Evolutionary conservation across 2,113 vertebrate species (phyloP).

Genomic region (Chloropsis hardwickii): DNA sequence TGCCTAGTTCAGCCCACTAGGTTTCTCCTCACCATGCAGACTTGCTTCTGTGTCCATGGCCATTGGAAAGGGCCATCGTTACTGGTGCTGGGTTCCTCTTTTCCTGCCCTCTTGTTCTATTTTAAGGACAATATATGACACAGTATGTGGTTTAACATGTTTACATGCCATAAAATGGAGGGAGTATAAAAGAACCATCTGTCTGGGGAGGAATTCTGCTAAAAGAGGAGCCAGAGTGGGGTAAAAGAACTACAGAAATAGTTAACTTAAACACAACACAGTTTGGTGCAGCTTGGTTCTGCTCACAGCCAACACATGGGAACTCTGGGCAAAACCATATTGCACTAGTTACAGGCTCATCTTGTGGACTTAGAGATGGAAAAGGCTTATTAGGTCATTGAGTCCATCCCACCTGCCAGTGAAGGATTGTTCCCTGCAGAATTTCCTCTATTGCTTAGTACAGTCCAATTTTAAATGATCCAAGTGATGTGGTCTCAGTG

Average conservation of each 20-base stretch:
- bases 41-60: accelerated
- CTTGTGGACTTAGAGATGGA: not conserved
- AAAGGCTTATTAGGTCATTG: slow-evolving; percentile 42
- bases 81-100: not conserved
- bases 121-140: not conserved
- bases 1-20: not conserved
- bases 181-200: not conserved
- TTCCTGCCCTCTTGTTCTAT: not conserved
- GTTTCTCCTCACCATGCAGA: accelerated
- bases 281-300: slow-evolving; percentile 20
- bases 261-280: not conserved
- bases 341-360: slow-evolving; percentile 29
- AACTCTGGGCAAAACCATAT: slow-evolving; percentile 5
- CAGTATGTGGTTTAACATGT: not conserved
- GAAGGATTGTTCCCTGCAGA: slow-evolving; percentile 54
- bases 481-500: slow-evolving; percentile 27
- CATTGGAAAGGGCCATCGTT: not conserved
- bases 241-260: not conserved
- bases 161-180: not conserved
- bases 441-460: slow-evolving; percentile 30
- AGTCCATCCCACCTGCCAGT: slow-evolving; percentile 50
- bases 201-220: not conserved
- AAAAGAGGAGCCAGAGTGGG: not conserved
- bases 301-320: not conserved
- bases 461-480: slow-evolving; percentile 57